Conservation (phyloP, 2,888 invertebrate genomes). For the Caenorhabditis wallacei region DNA sequence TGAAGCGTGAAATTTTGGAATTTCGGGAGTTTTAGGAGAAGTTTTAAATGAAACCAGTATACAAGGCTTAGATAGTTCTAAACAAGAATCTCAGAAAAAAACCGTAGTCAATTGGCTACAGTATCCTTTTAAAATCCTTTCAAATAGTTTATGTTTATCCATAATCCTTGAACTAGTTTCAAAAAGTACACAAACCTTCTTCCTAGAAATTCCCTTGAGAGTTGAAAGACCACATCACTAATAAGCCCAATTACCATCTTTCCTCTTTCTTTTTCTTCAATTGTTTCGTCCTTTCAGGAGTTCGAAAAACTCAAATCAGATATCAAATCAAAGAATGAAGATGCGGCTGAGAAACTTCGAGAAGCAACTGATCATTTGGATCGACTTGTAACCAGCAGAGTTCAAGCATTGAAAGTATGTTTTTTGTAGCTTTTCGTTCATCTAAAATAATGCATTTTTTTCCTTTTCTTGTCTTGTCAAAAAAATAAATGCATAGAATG, state of each 20-base stretch:
- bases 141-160: too few relatives aligned
- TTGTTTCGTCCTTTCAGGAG: slow-evolving; percentile 26
- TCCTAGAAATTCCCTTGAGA: slow-evolving; percentile 3
- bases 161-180: too few relatives aligned
- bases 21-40: neutral
- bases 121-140: too few relatives aligned
- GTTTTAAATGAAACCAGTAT: neutral
- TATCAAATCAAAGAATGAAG: slow-evolving; percentile 54
- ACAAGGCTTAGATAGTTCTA: neutral
- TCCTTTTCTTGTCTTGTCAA: neutral
- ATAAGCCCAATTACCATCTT: slow-evolving; percentile 34
- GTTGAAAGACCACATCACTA: slow-evolving; percentile 28
- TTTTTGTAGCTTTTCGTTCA: neutral
- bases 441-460: neutral
- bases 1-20: neutral
- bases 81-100: too few relatives aligned
- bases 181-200: slow-evolving; percentile 21
- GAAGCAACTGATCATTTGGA: slow-evolving; percentile 52
- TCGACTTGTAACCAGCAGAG: slow-evolving; percentile 45
- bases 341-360: slow-evolving; percentile 50
- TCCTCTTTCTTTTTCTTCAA: slow-evolving; percentile 4
- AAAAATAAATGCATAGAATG: slow-evolving; percentile 44
- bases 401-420: slow-evolving; percentile 54
- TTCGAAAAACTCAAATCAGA: slow-evolving; percentile 50
- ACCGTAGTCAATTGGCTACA: too few relatives aligned